Percentiles rank a stretch among this genome's conserved stretches.
phyloP scores from a whole-genome alignment of 2,113 vertebrate genomes.

The Lagopus muta region DNA sequence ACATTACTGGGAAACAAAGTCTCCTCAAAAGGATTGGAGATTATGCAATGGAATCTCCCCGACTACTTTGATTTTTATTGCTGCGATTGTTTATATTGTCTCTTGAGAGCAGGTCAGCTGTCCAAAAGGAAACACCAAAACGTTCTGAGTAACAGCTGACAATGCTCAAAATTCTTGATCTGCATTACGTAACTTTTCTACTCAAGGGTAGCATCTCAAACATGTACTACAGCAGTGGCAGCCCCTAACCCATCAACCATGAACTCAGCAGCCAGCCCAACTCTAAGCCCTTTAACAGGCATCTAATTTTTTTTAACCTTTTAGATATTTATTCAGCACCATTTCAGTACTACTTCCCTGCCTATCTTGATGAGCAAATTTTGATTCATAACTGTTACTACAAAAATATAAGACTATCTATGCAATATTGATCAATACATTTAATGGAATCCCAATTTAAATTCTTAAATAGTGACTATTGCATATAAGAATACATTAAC shows the following conservation, averaged over 20 bases:
- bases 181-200: constrained; percentile 72
- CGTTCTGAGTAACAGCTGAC: constrained; percentile 77
- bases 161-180: constrained; percentile 75
- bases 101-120: constrained; percentile 77
- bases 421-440: not conserved
- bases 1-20: constrained; percentile 61
- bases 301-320: not conserved
- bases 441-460: not conserved
- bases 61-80: constrained; percentile 70
- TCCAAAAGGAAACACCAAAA: constrained; percentile 79
- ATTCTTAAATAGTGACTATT: not conserved
- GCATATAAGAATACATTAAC: not conserved
- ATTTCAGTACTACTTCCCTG: not conserved
- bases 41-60: constrained; percentile 61
- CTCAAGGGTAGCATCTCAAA: constrained; percentile 44
- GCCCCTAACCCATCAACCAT: not conserved
- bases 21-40: constrained; percentile 61
- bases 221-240: constrained; percentile 5
- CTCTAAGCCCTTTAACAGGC: not conserved
- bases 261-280: not conserved
- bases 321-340: not conserved
- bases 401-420: not conserved
- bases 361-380: not conserved
- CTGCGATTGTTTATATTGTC: constrained; percentile 66
- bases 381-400: not conserved